phyloP scores from a whole-genome alignment of 2,113 vertebrate species.

The Urocitellus parryii region DNA sequence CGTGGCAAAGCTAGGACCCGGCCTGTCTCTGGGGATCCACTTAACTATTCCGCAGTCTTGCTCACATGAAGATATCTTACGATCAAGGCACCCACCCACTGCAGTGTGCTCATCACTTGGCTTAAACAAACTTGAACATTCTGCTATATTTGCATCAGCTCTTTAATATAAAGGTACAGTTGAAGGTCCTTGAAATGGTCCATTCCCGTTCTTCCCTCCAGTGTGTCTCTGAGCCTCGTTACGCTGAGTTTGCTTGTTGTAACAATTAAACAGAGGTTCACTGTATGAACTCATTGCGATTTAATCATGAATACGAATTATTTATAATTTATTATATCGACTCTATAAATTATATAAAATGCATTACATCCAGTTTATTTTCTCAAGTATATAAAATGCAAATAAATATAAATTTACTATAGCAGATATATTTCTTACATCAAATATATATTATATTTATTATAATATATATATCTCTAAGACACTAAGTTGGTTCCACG shows the following conservation, averaged over 20 bases:
- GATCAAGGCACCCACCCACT: neutral
- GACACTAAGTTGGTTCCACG: neutral
- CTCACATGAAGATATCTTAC: neutral
- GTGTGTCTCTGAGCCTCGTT: neutral
- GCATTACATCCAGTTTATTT: neutral
- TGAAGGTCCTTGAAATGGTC: neutral
- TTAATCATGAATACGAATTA: neutral
- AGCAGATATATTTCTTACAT: neutral
- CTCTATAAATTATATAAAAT: neutral
- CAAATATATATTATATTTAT: no score
- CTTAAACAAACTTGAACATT: constrained; percentile 1
- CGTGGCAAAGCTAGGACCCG: neutral
- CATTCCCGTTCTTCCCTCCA: neutral
- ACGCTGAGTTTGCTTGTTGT: neutral
- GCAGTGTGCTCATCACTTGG: neutral
- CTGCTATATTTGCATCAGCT: constrained; percentile 4
- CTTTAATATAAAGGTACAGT: neutral
- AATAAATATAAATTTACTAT: neutral
- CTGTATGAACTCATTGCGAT: neutral
- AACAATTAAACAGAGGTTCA: neutral
- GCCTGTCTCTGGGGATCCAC: neutral
- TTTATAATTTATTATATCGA: neutral
- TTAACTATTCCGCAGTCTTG: neutral
- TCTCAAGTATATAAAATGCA: neutral
- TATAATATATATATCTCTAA: neutral